These are phyloP conservation scores for Tipula lateralis DNA, from an alignment of 2,888 invertebrate genomes.

Conservation along the genomic window DNA sequence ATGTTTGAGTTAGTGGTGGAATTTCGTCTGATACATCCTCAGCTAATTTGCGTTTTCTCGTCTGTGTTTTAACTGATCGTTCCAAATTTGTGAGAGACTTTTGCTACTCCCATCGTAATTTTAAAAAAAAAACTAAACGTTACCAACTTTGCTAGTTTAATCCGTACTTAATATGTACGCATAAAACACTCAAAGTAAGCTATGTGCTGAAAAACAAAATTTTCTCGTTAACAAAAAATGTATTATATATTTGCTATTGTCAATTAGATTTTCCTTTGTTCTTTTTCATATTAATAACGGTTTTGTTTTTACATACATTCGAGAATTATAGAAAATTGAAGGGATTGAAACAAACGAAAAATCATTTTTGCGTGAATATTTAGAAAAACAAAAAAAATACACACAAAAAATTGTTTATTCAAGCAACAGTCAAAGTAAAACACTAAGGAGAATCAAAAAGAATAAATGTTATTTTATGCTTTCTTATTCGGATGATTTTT, in stretches of 20 bases:
- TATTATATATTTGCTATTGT: background rate
- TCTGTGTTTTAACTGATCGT: too few relatives aligned
- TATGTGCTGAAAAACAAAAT: background rate
- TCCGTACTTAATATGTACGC: too few relatives aligned
- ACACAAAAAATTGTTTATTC: background rate
- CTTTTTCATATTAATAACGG: background rate
- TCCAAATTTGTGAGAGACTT: too few relatives aligned
- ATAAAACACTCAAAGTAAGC: background rate
- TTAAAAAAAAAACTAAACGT: too few relatives aligned
- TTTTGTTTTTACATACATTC: background rate
- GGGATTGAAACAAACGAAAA: background rate
- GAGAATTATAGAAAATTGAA: background rate
- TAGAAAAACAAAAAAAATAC: background rate
- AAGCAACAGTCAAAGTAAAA: background rate
- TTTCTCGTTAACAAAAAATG: background rate
- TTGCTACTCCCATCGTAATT: too few relatives aligned
- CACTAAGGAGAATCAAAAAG: background rate
- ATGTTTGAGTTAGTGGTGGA: too few relatives aligned
- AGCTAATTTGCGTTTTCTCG: too few relatives aligned
- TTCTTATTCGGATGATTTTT: background rate
- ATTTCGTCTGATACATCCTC: too few relatives aligned
- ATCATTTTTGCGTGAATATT: constrained; percentile 11
- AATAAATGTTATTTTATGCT: constrained; percentile 9
- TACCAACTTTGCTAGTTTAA: too few relatives aligned
- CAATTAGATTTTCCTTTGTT: background rate